Evolutionary conservation across 2,113 vertebrate species (phyloP), one percentile per base, ranked within the genome.

Genomic region (Myotis yumanensis): DNA sequence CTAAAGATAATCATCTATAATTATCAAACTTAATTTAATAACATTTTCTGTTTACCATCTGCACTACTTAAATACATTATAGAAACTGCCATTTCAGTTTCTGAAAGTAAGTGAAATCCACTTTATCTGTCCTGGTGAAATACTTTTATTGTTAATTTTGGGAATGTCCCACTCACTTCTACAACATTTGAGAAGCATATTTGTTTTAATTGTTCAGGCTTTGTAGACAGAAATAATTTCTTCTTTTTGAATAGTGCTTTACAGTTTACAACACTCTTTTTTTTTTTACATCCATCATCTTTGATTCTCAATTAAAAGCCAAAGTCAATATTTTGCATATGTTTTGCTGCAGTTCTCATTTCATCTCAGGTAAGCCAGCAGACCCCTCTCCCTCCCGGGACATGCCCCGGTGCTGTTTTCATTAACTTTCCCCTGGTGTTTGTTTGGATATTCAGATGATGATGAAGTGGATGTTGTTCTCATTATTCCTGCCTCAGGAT

Each of bases 1-100:
- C 95, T 82, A 96, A 97, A 97, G 97, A 97, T 97, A 97, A 98
- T 96, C 94, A 97, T 93, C 96, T 97, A 94, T 97, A 96, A 98
- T 98, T 98, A 98, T 96, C 89, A 96, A 92, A 91, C 93, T 94
- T 66, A 52, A 98, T 97, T 98, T 98, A 97, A 98, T 96, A 93
- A 96, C 90, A 95, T 86, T 96, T 97, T 97, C 95, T 95, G 86
- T 97, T 98, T 98, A 96, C 97, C 91, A 89, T 97, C 94, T 97
- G 87, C 62, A 94, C 97, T 96, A 91, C 89, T 94, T 94, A 51
- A 71, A 57, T 91, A 90, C 51, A 96, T 97, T 93, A 96, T 64
- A 85, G 79, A 97, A 96, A 93, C 68, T 96, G 22, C 40, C 35
- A 10, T 96, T 97, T 76, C 83, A 88, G 48, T 75, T 98, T 68